phyloP scores from a whole-genome alignment of 2,888 invertebrate species.

The Metacarcinus magister region DNA sequence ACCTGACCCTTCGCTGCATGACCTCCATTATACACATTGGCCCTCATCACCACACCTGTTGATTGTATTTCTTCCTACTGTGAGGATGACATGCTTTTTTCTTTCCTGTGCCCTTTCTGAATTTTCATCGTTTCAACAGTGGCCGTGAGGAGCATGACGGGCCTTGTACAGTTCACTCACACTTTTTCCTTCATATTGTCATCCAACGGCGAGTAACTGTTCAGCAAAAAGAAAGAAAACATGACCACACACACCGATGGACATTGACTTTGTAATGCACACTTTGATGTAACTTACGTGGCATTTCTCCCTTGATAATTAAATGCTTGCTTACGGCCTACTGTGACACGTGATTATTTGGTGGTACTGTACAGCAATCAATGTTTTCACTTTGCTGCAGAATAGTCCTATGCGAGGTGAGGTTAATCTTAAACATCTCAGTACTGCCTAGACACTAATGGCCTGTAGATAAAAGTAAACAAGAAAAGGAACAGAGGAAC shows the following conservation, averaged over 20 bases:
- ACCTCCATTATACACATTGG: background rate
- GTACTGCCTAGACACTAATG: no score
- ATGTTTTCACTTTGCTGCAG: no score
- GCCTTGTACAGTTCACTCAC: background rate
- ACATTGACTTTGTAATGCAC: no score
- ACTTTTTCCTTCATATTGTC: background rate
- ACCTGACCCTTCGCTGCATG: background rate
- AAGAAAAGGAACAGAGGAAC: background rate
- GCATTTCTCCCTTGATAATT: no score
- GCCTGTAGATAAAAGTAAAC: background rate
- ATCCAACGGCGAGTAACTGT: background rate
- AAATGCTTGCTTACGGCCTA: no score
- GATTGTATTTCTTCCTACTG: background rate
- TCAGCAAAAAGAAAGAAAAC: background rate
- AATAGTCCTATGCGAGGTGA: no score
- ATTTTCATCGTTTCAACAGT: background rate
- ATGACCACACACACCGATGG: background rate
- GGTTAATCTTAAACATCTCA: no score
- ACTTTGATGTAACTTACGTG: no score
- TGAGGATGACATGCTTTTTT: background rate
- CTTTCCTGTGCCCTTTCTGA: background rate
- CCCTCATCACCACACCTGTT: background rate
- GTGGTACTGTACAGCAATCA: no score
- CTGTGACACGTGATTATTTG: no score
- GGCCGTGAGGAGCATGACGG: background rate